phyloP scores from a whole-genome alignment of 2,113 vertebrate species.

The Laticauda colubrina region DNA sequence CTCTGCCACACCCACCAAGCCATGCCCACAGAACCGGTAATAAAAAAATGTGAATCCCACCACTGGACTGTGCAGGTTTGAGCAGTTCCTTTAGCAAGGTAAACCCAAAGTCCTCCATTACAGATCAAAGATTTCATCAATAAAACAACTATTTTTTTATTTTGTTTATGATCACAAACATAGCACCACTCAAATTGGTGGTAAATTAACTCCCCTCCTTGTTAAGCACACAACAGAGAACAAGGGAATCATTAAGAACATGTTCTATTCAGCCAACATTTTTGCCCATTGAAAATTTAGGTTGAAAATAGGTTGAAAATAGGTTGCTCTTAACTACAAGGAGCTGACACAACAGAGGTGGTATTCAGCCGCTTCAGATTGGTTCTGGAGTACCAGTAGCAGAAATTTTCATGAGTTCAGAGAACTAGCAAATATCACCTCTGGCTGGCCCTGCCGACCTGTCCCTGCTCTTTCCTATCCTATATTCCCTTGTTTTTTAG shows the following conservation, averaged over 20 bases:
- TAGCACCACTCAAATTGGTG: neutral
- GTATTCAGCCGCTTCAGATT: no score
- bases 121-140: neutral
- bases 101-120: neutral
- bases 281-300: neutral
- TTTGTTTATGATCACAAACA: neutral
- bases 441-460: no score
- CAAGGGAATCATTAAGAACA: neutral
- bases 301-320: no score
- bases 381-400: no score
- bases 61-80: neutral
- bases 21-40: no score
- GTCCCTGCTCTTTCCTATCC: no score
- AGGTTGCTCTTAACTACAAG: neutral
- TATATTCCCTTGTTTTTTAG: no score
- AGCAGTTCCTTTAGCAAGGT: neutral
- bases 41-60: no score
- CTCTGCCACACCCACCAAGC: no score
- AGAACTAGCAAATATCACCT: no score
- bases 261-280: neutral
- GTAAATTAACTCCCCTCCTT: neutral
- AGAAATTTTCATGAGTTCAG: no score
- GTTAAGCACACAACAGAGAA: neutral
- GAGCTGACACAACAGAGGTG: no score
- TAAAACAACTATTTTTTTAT: neutral